Evolutionary conservation across 2,797 vertebrate genomes (phyloP).

Genomic region (Hephaestus fuliginosus): DNA sequence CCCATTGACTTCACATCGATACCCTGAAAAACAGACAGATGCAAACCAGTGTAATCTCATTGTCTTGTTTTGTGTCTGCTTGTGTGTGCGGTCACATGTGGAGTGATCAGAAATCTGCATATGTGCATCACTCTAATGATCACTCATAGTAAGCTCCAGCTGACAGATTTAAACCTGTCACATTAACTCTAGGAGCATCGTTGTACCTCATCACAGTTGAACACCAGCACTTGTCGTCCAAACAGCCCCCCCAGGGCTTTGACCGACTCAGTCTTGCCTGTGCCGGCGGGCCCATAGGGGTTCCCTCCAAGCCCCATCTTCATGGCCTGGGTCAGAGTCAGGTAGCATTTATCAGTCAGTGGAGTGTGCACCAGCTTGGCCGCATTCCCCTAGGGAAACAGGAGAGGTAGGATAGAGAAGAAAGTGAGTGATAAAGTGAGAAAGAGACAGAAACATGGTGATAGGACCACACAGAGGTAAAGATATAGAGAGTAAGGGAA

Average conservation of each 20-base stretch:
- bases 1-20: constrained; percentile 99
- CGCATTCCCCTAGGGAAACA: constrained; percentile 91
- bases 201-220: constrained; percentile 98
- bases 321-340: constrained; percentile 98
- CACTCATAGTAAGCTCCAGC: neutral
- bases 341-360: constrained; percentile 97
- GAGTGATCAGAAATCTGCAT: neutral
- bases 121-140: neutral
- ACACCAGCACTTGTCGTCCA: constrained; percentile 97
- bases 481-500: constrained; percentile 14
- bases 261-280: constrained; percentile 98
- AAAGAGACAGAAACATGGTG: constrained; percentile 10
- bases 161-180: neutral
- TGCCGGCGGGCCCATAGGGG: constrained; percentile 97
- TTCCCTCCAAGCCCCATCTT: constrained; percentile 98
- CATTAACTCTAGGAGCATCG: neutral
- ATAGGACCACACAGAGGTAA: constrained; percentile 18
- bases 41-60: constrained; percentile 4
- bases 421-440: constrained; percentile 40
- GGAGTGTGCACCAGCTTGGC: constrained; percentile 97
- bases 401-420: constrained; percentile 12
- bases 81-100: neutral
- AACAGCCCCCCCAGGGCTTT: constrained; percentile 96
- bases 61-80: neutral
- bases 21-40: constrained; percentile 84